Evolutionary conservation across 2,888 invertebrate genomes (phyloP), one percentile per base, ranked within the genome.

Genomic region (Charanyca ferruginea): DNA sequence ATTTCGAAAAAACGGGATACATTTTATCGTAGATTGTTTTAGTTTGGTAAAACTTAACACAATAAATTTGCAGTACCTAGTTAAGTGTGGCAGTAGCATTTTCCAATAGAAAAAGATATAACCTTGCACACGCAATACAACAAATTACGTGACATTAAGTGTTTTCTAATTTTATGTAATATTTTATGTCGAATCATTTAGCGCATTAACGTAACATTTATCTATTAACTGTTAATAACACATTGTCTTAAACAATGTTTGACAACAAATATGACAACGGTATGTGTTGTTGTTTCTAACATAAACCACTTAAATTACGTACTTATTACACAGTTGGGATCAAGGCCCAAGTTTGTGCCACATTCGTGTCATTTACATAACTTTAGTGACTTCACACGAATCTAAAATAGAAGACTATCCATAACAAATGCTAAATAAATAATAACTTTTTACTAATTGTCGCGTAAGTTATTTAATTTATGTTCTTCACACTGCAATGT

Each of bases 321-420:
- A 57, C 55, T 23, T 61, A 53, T 58, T 74, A 64, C 71, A 58
- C 61, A 55, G 38, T 57, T 60, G 45, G 48, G 48, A 76, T 60
- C 59, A 67, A 77, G 72, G 66, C 32, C 35, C 23, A 7, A 57
- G 52, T 66, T 62, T 49, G 53, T 58, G 32, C 49, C 18, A 74
- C 35, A 63, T 63, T 57, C n/a, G 22, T 32, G 47, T 60, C 25
- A 65, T 79, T 76, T 60, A 66, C 71, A 66, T 76, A 76, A 77
- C 60, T 70, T n/a, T 20, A 9, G 49, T 52, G 49, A 68, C 58
- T 58, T 25, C 57, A 54, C 77, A 58, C 42, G n/a, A 42, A 52
- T 16, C 25, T 60, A 52, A 9, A 38, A 45, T 62, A 47, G 23
- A 35, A 41, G 20, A 20, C 9, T 55, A 45, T 13, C 47, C 51